Conservation (phyloP, 2,888 invertebrate species). For the Osmoderma eremita region DNA sequence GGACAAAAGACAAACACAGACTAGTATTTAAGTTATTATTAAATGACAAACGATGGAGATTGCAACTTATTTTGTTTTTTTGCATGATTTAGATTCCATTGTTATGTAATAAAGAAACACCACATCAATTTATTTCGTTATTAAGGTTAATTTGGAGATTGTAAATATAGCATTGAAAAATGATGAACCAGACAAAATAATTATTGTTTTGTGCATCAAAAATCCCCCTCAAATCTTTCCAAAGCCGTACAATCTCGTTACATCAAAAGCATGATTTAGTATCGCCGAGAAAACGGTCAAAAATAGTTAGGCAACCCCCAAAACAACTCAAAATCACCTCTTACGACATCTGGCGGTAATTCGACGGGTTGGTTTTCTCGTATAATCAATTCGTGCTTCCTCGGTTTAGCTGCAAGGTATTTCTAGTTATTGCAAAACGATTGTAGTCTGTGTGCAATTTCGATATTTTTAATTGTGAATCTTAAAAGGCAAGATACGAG, state of each 20-base stretch:
- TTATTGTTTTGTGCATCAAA: no score
- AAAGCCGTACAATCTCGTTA: not conserved
- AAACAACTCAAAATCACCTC: slow-evolving; percentile 69
- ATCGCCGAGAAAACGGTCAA: not conserved
- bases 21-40: no score
- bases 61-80: no score
- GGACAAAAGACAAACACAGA: no score
- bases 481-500: no score
- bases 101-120: no score
- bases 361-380: slow-evolving; percentile 91
- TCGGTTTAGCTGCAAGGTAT: slow-evolving; percentile 69
- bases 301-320: not conserved
- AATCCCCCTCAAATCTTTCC: not conserved
- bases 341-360: slow-evolving; percentile 90
- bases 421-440: not conserved
- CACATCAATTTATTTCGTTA: no score
- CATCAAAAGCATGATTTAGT: not conserved
- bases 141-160: no score
- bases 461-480: slow-evolving; percentile 4
- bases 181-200: no score
- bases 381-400: slow-evolving; percentile 88
- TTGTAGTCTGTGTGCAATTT: not conserved
- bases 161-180: no score
- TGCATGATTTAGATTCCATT: no score
- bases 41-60: no score